Evolutionary conservation across 2,797 vertebrate species (phyloP), one percentile per base, ranked within the genome.

Genomic region (Lateolabrax maculatus): DNA sequence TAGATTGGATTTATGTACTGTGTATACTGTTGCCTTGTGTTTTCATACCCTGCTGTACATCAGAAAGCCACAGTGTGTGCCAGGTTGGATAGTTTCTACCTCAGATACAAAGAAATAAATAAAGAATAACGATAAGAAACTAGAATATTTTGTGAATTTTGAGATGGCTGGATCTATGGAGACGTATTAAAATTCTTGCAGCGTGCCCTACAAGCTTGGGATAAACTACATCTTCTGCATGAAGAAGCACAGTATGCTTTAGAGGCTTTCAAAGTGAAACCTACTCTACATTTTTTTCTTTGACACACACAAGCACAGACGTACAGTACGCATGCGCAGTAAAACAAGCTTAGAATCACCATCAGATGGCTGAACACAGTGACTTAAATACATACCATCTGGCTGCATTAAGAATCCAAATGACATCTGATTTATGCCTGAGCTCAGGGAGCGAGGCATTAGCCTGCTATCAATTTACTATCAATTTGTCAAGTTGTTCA

Each of bases 331-430:
- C 77, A 85, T 68, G 66, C 70, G 37, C 69, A 75, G 58, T 70
- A 75, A 85, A 87, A 68, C 60, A 74, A 55, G 61, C 75, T 53
- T 63, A 73, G 68, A 89, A 78, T 79, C 69, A 79, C 68, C 71
- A 78, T 90, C 83, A 88, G 83, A 88, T 81, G 83, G 89, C 76
- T 88, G 71, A 84, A 68, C 74, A 77, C 67, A 60, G 58, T 29
- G 82, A 86, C 86, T 87, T 90, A 90, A 89, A 88, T 73, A 85
- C 84, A 87, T 44, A 86, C 92, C 91, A 94, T 92, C 90, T 92
- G 89, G 84, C 75, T 79, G 75, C 81, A 84, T 89, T 87, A 85
- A 60, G 71, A 89, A 83, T 87, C 85, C 83, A 90, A 90, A 88
- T 79, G 72, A 89, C 83, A 81, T 90, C 73, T 85, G 86, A 92